Evolutionary conservation across 2,888 invertebrate genomes (phyloP).

Genomic region (Diogma glabrata): DNA sequence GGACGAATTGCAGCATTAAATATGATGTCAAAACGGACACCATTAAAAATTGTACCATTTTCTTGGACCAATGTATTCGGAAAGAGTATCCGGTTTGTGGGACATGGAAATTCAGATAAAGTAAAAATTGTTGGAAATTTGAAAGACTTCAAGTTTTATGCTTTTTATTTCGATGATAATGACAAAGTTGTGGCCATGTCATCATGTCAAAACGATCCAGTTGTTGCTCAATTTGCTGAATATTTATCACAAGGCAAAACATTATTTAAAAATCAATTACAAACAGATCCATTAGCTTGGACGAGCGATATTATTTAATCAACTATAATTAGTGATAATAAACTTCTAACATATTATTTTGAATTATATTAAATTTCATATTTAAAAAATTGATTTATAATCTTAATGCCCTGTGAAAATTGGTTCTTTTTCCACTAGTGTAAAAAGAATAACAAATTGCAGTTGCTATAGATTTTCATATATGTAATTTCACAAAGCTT

Average conservation of each 20-base stretch:
- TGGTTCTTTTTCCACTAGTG: too few relatives aligned
- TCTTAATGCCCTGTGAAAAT: too few relatives aligned
- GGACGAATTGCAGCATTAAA: constrained; percentile 78
- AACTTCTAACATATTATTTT: too few relatives aligned
- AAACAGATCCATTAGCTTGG: constrained; percentile 55
- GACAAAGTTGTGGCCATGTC: constrained; percentile 68
- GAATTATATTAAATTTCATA: too few relatives aligned
- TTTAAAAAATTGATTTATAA: too few relatives aligned
- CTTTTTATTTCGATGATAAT: constrained; percentile 60
- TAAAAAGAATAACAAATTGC: too few relatives aligned
- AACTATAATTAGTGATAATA: too few relatives aligned
- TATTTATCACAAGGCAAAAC: constrained; percentile 50
- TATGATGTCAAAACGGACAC: constrained; percentile 56
- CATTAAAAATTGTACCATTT: constrained; percentile 67
- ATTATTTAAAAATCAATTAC: constrained; percentile 51
- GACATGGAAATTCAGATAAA: constrained; percentile 45
- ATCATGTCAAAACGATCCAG: constrained; percentile 72
- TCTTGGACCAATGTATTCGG: constrained; percentile 91
- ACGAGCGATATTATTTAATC: too few relatives aligned
- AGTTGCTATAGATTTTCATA: too few relatives aligned
- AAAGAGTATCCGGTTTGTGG: constrained; percentile 72
- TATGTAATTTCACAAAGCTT: too few relatives aligned
- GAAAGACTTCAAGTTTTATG: constrained; percentile 61
- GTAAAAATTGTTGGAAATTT: constrained; percentile 64
- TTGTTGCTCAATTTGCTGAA: constrained; percentile 84